Conservation (phyloP, 2,113 vertebrate genomes). For the Coryphaenoides rupestris region DNA sequence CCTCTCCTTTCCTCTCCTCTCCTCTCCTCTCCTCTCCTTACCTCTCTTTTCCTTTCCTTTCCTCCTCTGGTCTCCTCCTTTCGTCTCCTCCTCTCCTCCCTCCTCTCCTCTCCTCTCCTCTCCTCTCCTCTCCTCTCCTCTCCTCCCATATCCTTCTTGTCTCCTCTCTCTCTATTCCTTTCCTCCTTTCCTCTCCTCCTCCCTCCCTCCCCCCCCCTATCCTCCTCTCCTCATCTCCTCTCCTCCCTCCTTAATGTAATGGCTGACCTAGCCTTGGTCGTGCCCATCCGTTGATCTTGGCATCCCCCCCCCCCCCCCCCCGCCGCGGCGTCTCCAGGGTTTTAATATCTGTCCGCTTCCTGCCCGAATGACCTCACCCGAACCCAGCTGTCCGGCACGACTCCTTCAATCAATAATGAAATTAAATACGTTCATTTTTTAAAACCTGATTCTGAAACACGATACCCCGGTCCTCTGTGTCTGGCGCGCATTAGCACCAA, state of each 20-base stretch:
- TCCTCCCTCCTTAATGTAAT: slow-evolving; percentile 18
- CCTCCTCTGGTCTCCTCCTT: background rate
- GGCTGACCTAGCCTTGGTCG: slow-evolving; percentile 33
- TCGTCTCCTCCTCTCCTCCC: background rate
- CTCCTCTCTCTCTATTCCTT: slow-evolving; percentile 6
- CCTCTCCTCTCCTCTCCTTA: background rate
- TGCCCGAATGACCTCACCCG: slow-evolving; percentile 29
- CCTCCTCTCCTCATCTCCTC: background rate
- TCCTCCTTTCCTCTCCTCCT: background rate
- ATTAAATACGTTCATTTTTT: no score
- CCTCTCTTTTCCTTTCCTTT: no score
- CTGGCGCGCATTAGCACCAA: no score
- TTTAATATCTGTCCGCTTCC: slow-evolving; percentile 22
- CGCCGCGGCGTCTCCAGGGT: slow-evolving; percentile 16
- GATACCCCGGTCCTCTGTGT: no score
- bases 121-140: background rate
- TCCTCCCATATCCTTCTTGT: slow-evolving; percentile 15
- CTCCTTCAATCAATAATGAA: background rate
- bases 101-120: background rate
- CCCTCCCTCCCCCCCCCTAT: background rate
- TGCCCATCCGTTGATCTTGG: slow-evolving; percentile 3
- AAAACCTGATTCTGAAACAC: no score
- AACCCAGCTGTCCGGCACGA: slow-evolving; percentile 28
- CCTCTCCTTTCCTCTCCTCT: slow-evolving; percentile 1
- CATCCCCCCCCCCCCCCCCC: background rate